A percentile compares a stretch with the other conserved stretches of the same genome.
These are phyloP conservation scores for Temnothorax nylanderi DNA, from an alignment of 1,140 invertebrate species.

Conservation along the genomic window DNA sequence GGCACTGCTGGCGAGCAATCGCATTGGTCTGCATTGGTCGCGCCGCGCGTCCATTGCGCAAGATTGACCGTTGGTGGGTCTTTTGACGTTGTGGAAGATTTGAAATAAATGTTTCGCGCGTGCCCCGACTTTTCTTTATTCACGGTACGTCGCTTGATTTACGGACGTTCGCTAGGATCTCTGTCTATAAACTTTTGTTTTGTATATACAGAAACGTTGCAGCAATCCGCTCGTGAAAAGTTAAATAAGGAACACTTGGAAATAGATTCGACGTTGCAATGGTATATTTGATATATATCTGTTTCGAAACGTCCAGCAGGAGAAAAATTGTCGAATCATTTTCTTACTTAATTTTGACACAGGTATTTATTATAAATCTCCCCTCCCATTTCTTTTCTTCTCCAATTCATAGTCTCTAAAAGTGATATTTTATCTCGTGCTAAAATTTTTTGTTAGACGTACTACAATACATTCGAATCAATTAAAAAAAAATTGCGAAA, in stretches of 20 bases:
- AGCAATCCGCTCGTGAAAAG: not conserved
- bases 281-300: not conserved
- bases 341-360: not conserved
- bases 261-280: not conserved
- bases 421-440: not conserved
- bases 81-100: conserved; percentile 7
- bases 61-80: not conserved
- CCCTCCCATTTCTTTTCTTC: no score
- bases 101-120: not conserved
- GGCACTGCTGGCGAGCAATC: not conserved
- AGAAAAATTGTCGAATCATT: not conserved
- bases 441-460: not conserved
- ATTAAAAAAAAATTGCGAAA: not conserved
- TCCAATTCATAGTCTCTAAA: no score
- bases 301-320: not conserved
- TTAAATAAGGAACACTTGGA: not conserved
- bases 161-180: not conserved
- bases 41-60: not conserved
- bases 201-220: not conserved
- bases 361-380: not conserved
- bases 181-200: not conserved
- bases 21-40: not conserved
- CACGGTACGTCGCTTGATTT: not conserved
- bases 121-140: not conserved
- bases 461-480: not conserved